These are phyloP conservation scores for Lutraria rhynchaena DNA, from an alignment of 1,140 invertebrate genomes.

Conservation along the genomic window DNA sequence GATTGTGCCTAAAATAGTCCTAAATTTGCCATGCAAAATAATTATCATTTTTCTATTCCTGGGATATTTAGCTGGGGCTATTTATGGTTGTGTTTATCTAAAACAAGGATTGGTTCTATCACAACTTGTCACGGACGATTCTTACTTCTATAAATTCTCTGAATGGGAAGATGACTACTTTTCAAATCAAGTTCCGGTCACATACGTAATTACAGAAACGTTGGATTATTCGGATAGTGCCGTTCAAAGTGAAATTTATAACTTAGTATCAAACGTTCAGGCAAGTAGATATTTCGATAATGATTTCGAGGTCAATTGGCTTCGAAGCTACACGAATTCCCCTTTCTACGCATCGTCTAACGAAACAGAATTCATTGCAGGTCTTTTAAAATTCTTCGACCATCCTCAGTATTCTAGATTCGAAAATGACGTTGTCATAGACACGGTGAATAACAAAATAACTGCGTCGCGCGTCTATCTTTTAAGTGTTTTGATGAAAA, in stretches of 20 bases:
- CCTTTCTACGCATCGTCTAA: neutral
- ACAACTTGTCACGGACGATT: conserved; percentile 78
- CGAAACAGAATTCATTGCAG: conserved; percentile 21
- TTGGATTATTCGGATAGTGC: conserved; percentile 33
- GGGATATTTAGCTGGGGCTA: conserved; percentile 91
- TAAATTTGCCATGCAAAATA: conserved; percentile 84
- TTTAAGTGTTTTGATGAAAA: conserved; percentile 47
- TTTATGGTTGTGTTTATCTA: conserved; percentile 93
- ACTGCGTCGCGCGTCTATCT: conserved; percentile 83
- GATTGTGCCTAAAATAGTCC: conserved; percentile 50
- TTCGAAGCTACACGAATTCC: conserved; percentile 21
- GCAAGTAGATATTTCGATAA: conserved; percentile 30
- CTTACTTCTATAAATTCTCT: conserved; percentile 71
- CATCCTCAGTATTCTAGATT: conserved; percentile 76
- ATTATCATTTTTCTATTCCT: conserved; percentile 91
- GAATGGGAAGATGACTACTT: conserved; percentile 44
- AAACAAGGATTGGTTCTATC: conserved; percentile 91
- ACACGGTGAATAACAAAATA: conserved; percentile 89
- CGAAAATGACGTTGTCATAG: conserved; percentile 92
- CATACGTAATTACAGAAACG: conserved; percentile 38
- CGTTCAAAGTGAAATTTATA: conserved; percentile 15
- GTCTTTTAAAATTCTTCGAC: conserved; percentile 83
- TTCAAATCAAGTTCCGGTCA: conserved; percentile 10
- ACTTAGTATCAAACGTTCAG: conserved; percentile 13
- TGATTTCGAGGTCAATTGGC: conserved; percentile 58